phyloP scores from a whole-genome alignment of 2,888 invertebrate species.

The Sarcophaga rosellei region DNA sequence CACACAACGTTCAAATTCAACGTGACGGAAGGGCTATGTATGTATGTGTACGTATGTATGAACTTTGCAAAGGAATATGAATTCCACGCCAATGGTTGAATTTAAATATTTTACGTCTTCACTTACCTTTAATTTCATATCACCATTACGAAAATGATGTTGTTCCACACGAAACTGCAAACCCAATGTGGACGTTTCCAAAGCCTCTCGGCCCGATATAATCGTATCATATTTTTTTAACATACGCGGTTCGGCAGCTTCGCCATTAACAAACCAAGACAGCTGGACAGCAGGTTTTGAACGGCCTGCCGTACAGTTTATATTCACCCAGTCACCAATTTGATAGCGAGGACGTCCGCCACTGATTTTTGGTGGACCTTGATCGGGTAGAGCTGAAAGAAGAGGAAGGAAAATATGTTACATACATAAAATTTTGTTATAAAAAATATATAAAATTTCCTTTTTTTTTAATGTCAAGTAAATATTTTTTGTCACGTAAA shows the following conservation, averaged over 20 bases:
- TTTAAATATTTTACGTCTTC: neutral
- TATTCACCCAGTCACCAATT: slow-evolving; percentile 84
- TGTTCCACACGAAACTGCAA: slow-evolving; percentile 86
- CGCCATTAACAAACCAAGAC: slow-evolving; percentile 85
- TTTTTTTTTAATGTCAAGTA: too few relatives aligned
- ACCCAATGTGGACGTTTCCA: slow-evolving; percentile 86
- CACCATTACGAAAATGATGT: slow-evolving; percentile 87
- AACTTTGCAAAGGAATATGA: too few relatives aligned
- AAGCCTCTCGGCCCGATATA: slow-evolving; percentile 83
- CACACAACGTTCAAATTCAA: too few relatives aligned
- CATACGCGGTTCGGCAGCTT: slow-evolving; percentile 81
- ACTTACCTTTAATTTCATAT: slow-evolving; percentile 87
- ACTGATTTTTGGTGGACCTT: slow-evolving; percentile 83
- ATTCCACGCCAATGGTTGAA: too few relatives aligned
- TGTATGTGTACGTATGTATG: too few relatives aligned
- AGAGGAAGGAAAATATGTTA: too few relatives aligned
- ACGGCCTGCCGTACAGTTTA: slow-evolving; percentile 85
- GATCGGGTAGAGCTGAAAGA: slow-evolving; percentile 83
- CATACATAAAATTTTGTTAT: too few relatives aligned
- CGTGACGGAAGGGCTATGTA: too few relatives aligned
- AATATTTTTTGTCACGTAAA: too few relatives aligned
- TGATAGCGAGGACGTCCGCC: slow-evolving; percentile 84
- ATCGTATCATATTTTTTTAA: slow-evolving; percentile 82
- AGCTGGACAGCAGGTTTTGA: slow-evolving; percentile 84
- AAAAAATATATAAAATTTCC: too few relatives aligned